Evolutionary conservation across 2,797 vertebrate genomes (phyloP).

Genomic region (Thalassophryne amazonica): DNA sequence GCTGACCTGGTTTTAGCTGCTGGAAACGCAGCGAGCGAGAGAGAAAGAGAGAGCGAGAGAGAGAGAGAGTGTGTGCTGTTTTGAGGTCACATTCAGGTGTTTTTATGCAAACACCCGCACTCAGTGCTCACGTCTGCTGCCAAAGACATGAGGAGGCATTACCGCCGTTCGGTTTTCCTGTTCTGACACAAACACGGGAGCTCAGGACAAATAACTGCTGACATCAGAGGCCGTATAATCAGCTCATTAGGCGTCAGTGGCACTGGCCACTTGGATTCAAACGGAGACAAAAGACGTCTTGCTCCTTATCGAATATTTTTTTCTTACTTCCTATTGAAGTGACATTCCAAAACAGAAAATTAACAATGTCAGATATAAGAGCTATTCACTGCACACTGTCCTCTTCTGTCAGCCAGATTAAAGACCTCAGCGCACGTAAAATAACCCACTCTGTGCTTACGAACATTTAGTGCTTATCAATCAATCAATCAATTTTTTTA

Average conservation of each 20-base stretch:
- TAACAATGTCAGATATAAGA: slow-evolving; percentile 35
- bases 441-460: slow-evolving; percentile 3
- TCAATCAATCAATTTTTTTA: no score
- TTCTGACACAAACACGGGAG: slow-evolving; percentile 7
- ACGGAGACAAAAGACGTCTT: slow-evolving; percentile 42
- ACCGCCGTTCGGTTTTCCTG: slow-evolving; percentile 23
- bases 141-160: not conserved
- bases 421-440: slow-evolving; percentile 4
- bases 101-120: slow-evolving; percentile 3
- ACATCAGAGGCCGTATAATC: slow-evolving; percentile 19
- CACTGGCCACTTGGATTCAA: slow-evolving; percentile 37
- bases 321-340: slow-evolving; percentile 34
- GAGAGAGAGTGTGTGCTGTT: not conserved
- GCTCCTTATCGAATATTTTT: slow-evolving; percentile 37
- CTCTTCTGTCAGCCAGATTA: slow-evolving; percentile 10
- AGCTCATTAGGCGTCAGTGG: slow-evolving; percentile 38
- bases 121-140: not conserved
- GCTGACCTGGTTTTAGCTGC: slow-evolving; percentile 19
- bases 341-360: slow-evolving; percentile 44
- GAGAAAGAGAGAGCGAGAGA: not conserved
- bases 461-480: slow-evolving; percentile 1
- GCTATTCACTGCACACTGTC: slow-evolving; percentile 44
- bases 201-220: slow-evolving; percentile 8
- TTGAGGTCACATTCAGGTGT: slow-evolving; percentile 15
- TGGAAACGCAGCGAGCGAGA: not conserved